Evolutionary conservation across 1,140 invertebrate species (phyloP), one percentile per base, ranked within the genome.

Genomic region (Gryon sp.): DNA sequence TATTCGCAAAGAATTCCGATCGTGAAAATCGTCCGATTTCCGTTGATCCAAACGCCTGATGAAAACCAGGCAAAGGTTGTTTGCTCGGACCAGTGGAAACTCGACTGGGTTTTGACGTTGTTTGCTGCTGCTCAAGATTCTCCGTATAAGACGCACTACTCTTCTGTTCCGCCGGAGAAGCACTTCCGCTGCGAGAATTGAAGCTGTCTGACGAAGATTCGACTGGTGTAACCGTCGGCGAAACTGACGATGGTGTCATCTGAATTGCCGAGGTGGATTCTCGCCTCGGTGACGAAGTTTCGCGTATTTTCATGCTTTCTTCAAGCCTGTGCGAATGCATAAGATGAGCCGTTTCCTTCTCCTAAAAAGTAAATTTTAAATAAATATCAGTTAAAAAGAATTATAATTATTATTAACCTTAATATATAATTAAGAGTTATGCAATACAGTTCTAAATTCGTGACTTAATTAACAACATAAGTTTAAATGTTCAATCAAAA

Each of bases 11-110:
- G 26, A 88, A 90, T 65, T 91, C 89, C 4, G 90, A 88, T 53
- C 90, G 87, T 8, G 90, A 90, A 75, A 94, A 94, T 52, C 92
- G 91, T 16, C 93, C 93, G 50, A 94, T 94, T 83, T 94, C 93
- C 16, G 93, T 94, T 1, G 93, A 94, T 9, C 93, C 93, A 79
- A 94, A 94, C 0, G 93, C 93, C 82, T 94, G 93, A 72, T 93
- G 92, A 63, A 94, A 94, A 1, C 93, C 93, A 0, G 93, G 93
- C 34, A 94, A 81, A 8, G 92, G 92, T 62, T 90, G 85, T 11
- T 82, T 86, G 32, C 59, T 62, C 0, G 59, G 24, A n/a, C n/a
- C n/a, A n/a, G n/a, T n/a, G n/a, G n/a, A n/a, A n/a, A n/a, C n/a
- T 26, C 45, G 46, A 5, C 5, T 65, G n/a, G n/a, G n/a, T 62